phyloP scores from a whole-genome alignment of 2,888 invertebrate species.

The Ochlodes sylvanus region DNA sequence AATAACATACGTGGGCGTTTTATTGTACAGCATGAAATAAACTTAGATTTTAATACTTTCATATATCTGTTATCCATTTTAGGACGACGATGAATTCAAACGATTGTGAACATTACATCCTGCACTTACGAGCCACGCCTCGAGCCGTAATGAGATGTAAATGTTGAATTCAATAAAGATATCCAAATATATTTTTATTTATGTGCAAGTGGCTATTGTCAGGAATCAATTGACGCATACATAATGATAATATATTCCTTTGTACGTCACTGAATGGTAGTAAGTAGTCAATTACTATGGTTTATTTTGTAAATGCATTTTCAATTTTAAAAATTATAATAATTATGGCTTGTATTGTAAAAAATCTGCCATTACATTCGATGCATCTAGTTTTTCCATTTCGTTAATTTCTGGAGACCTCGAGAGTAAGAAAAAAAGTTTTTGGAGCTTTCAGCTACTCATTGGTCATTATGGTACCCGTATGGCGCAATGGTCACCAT shows the following conservation, averaged over 20 bases:
- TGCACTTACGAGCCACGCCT: neutral
- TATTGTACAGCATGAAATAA: neutral
- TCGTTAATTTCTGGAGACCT: too few species aligned
- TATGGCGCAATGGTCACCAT: too few species aligned
- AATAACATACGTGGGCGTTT: conserved; percentile 1
- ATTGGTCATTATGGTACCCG: too few species aligned
- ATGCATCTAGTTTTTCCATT: too few species aligned
- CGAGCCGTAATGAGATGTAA: neutral
- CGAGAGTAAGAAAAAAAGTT: neutral
- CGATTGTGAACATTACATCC: neutral
- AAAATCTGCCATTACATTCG: too few species aligned
- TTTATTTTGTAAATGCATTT: too few species aligned
- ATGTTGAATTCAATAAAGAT: neutral
- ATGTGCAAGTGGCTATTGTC: neutral
- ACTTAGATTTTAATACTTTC: neutral
- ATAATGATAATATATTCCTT: neutral
- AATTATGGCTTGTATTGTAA: too few species aligned
- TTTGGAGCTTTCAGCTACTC: neutral
- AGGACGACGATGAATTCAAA: neutral
- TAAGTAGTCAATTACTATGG: neutral
- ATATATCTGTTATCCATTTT: neutral
- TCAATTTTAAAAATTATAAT: too few species aligned
- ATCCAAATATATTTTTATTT: neutral
- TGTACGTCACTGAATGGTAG: neutral
- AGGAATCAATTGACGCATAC: neutral